These are phyloP conservation scores for Dryocosmus kuriphilus DNA, from an alignment of 2,888 invertebrate species.

Conservation along the genomic window DNA sequence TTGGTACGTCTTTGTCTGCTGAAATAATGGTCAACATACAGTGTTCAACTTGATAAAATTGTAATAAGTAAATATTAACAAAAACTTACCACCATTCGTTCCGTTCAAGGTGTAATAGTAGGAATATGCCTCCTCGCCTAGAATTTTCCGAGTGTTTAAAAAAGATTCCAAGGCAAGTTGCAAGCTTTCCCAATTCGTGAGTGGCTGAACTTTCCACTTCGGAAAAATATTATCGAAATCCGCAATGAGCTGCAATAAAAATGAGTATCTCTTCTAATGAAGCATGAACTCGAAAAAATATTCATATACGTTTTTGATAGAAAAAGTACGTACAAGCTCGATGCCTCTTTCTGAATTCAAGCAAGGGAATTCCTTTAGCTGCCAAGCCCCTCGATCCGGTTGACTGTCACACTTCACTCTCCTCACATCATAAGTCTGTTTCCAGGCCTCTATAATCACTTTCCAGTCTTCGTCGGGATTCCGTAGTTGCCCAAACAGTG, in stretches of 20 bases:
- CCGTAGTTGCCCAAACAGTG: background rate
- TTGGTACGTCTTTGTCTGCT: conserved; percentile 17
- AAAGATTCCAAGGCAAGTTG: conserved; percentile 4
- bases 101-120: background rate
- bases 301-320: no score
- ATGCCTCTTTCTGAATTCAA: conserved; percentile 11
- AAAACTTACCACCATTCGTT: conserved; percentile 2
- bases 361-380: conserved; percentile 10
- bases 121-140: conserved; percentile 10
- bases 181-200: conserved; percentile 15
- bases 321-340: no score
- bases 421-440: conserved; percentile 1
- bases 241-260: no score
- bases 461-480: background rate
- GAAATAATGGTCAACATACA: no score
- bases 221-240: conserved; percentile 2
- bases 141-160: background rate
- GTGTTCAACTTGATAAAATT: no score
- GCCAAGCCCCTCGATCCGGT: conserved; percentile 1
- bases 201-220: conserved; percentile 7
- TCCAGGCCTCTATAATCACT: background rate
- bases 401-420: background rate
- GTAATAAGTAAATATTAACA: no score
- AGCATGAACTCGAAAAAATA: no score
- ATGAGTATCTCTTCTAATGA: no score